Evolutionary conservation across 2,888 invertebrate genomes (phyloP).

Genomic region (Psylliodes chrysocephalus): DNA sequence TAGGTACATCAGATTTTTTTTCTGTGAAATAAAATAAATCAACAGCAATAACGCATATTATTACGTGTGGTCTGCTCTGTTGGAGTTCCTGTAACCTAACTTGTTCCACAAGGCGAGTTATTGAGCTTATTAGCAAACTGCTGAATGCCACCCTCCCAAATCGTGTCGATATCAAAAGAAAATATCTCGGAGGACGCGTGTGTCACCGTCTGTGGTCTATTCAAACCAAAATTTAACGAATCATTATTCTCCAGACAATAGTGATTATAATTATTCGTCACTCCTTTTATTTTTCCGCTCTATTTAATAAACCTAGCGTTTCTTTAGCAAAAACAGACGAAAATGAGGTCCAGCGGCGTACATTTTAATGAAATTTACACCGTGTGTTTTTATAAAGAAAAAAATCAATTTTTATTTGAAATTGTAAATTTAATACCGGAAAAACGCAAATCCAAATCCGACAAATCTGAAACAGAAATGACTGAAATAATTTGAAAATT

Average conservation of each 20-base stretch:
- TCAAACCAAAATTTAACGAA: slow-evolving; percentile 53
- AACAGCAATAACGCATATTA: not conserved
- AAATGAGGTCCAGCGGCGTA: too few relatives aligned
- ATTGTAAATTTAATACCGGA: too few relatives aligned
- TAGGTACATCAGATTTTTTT: too few relatives aligned
- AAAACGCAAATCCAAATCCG: too few relatives aligned
- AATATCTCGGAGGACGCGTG: slow-evolving; percentile 53
- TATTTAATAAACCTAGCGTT: too few relatives aligned
- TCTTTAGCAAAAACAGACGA: too few relatives aligned
- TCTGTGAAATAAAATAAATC: too few relatives aligned
- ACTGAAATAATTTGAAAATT: too few relatives aligned
- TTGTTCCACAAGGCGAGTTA: slow-evolving; percentile 25
- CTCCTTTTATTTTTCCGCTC: not conserved
- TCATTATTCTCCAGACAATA: slow-evolving; percentile 42
- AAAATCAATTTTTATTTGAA: too few relatives aligned
- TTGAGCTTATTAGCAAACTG: slow-evolving; percentile 52
- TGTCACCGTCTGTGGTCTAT: slow-evolving; percentile 51
- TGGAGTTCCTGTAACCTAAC: slow-evolving; percentile 11
- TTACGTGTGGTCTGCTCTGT: slow-evolving; percentile 28
- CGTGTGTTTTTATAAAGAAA: too few relatives aligned
- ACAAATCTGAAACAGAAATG: too few relatives aligned
- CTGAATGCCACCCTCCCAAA: slow-evolving; percentile 49
- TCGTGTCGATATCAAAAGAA: slow-evolving; percentile 50
- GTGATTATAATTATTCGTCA: slow-evolving; percentile 23
- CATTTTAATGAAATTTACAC: too few relatives aligned